A percentile compares a stretch with the other conserved stretches of the same genome.
These are phyloP conservation scores for Phyllostomus discolor DNA, from an alignment of 2,113 vertebrate species.

Conservation along the genomic window DNA sequence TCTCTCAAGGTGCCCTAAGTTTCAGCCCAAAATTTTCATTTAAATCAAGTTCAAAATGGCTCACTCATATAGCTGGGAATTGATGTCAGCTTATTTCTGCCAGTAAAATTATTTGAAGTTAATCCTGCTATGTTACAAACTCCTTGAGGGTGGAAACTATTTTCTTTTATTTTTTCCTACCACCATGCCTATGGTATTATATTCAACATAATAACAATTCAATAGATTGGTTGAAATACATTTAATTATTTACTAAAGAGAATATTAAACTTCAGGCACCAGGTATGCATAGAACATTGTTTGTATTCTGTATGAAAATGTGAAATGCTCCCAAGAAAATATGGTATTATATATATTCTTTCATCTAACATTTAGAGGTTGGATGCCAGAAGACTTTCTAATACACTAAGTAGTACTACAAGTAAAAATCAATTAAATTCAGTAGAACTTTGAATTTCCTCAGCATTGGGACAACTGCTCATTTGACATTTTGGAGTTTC, in stretches of 20 bases:
- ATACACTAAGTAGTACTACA: neutral
- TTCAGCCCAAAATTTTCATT: neutral
- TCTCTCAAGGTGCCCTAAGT: neutral
- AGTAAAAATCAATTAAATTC: conserved; percentile 4
- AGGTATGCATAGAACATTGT: neutral
- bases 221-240: neutral
- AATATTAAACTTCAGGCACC: neutral
- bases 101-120: neutral
- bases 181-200: neutral
- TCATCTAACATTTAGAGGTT: neutral
- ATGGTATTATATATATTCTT: neutral
- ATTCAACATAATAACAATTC: neutral
- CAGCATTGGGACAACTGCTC: neutral
- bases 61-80: neutral
- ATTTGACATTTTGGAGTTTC: neutral
- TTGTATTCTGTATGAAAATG: neutral
- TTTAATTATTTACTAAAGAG: neutral
- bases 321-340: neutral
- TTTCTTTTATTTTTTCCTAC: neutral
- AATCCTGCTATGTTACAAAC: neutral
- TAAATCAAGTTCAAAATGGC: neutral
- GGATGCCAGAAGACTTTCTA: neutral
- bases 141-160: neutral
- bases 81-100: neutral
- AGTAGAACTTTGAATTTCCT: neutral